Evolutionary conservation across 2,113 vertebrate genomes (phyloP).

Genomic region (Furnarius figulus): DNA sequence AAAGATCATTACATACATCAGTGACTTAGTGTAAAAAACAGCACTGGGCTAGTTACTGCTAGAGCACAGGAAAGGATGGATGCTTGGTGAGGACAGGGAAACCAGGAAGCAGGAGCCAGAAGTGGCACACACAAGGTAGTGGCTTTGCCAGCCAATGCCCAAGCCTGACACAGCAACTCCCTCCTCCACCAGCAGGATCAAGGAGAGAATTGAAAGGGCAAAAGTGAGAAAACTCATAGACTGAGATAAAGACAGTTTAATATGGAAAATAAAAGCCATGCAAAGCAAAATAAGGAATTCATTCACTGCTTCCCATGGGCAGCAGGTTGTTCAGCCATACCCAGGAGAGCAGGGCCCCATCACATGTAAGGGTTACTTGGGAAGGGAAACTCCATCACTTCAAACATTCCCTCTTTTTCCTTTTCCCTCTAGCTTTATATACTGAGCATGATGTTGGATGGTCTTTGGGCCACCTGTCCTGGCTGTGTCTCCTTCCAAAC

Average conservation of each 20-base stretch:
- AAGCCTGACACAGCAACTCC: fast-evolving
- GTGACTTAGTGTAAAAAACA: neutral
- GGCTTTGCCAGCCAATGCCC: neutral
- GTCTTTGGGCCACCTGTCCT: neutral
- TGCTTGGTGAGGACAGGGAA: neutral
- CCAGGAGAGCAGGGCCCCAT: neutral
- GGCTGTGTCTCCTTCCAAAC: neutral
- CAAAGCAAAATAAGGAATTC: neutral
- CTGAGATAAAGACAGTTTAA: neutral
- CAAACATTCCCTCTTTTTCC: neutral
- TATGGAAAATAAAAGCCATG: neutral
- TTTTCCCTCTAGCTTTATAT: neutral
- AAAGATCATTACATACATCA: neutral
- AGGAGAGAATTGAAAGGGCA: neutral
- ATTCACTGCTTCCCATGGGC: neutral
- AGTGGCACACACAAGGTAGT: neutral
- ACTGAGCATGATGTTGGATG: fast-evolving
- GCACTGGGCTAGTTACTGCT: neutral
- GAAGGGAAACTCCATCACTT: neutral
- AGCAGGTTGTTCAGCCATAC: neutral
- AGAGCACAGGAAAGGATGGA: neutral
- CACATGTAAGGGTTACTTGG: neutral
- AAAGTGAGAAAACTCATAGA: neutral
- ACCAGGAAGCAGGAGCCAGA: neutral
- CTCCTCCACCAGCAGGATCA: neutral